phyloP scores from a whole-genome alignment of 2,113 vertebrate species.

The Seriola quinqueradiata region DNA sequence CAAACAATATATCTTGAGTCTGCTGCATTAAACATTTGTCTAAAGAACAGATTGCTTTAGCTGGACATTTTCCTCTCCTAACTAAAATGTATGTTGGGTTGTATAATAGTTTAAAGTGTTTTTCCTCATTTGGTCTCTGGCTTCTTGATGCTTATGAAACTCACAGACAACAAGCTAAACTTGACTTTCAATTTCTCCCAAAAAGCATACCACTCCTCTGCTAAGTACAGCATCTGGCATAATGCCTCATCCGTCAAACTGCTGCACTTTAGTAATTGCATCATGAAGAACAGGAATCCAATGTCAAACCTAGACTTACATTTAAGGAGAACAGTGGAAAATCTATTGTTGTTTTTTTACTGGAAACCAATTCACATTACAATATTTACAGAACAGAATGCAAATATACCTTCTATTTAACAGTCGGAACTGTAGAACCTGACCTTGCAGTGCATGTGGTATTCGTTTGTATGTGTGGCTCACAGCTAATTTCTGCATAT shows the following conservation, averaged over 20 bases:
- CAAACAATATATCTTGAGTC: not conserved
- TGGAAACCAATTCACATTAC: not conserved
- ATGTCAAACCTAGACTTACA: conserved; percentile 11
- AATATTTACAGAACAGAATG: not conserved
- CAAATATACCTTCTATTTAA: not conserved
- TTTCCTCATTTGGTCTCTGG: conserved; percentile 22
- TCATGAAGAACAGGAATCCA: conserved; percentile 26
- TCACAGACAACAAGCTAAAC: conserved; percentile 16
- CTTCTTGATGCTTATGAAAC: conserved; percentile 17
- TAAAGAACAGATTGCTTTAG: not conserved
- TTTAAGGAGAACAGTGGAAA: conserved; percentile 1
- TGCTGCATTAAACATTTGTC: not conserved
- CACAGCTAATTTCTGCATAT: conserved; percentile 72
- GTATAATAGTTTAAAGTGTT: not conserved
- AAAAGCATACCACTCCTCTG: conserved; percentile 56
- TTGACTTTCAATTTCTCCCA: conserved; percentile 43
- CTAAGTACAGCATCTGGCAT: conserved; percentile 60
- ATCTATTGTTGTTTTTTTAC: not conserved
- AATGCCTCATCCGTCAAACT: conserved; percentile 44
- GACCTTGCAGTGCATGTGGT: conserved; percentile 28
- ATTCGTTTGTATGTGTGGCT: conserved; percentile 46
- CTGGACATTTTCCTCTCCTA: not conserved
- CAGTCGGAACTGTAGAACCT: not conserved
- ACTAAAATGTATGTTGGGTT: not conserved
- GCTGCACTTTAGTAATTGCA: conserved; percentile 34